Evolutionary conservation across 2,888 invertebrate species (phyloP), one percentile per base, ranked within the genome.

Genomic region (Bugulina stolonifera): DNA sequence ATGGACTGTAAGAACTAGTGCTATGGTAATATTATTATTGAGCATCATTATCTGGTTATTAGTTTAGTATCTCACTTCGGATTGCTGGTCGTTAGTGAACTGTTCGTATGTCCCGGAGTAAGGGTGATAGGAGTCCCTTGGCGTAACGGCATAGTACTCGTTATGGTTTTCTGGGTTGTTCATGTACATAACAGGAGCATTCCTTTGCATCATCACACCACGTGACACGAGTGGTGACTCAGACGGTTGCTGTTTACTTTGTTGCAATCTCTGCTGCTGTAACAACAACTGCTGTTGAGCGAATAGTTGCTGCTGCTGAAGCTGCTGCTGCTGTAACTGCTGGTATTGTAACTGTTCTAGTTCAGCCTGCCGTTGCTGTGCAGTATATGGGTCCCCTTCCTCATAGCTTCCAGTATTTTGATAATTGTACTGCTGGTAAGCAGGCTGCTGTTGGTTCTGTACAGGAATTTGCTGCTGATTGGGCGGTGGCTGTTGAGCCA

Each of bases 281-380:
- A 54, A 52, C 34, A 72, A 69, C 57, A 54, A 43, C 27, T 35
- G 54, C 64, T 64, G 64, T 32, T 64, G 64, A 64, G 27, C 64
- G 10, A 64, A 32, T 10, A 71, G 43, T 23, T 71, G 71, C 55
- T 34, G 55, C 55, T 54, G 43, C 23, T 71, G 22, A 2, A 54
- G 43, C 3, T 71, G 71, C 54, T 71, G 71, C 55, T 72, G 69
- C 35, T 72, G 34, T 2, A 64, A n/a, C n/a, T 64, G 29, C 32
- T 64, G 32, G 34, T 64, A 64, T 34, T 64, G 32, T 10, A 43
- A 10, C 10, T 18, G 43, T 43, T 43, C 43, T 43, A 43, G 18
- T 18, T 43, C 43, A 43, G 43, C 43, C 18, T 43, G 43, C 18
- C 18, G 43, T 18, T 43, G 43, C 43, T 43, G 43, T 10, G 43